phyloP scores from a whole-genome alignment of 2,888 invertebrate species.

The Drosophila ezoana region DNA sequence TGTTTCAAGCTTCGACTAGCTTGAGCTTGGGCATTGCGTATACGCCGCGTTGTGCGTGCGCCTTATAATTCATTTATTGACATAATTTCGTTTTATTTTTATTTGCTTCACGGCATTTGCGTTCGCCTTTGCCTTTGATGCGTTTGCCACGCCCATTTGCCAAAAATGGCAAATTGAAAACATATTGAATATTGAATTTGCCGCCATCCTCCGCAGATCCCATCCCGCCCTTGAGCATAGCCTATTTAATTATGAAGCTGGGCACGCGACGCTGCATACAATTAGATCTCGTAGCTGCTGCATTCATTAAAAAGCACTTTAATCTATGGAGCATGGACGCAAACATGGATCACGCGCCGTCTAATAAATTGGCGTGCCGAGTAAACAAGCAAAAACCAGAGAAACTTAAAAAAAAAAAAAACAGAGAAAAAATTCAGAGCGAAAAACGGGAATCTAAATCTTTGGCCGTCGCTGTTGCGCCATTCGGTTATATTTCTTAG shows the following conservation, averaged over 20 bases:
- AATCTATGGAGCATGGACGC: constrained; percentile 48
- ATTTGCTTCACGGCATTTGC: constrained; percentile 66
- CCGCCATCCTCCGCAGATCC: background rate
- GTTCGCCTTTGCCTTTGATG: constrained; percentile 66
- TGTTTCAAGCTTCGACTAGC: constrained; percentile 51
- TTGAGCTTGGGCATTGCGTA: constrained; percentile 59
- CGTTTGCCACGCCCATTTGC: constrained; percentile 22
- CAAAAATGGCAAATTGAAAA: constrained; percentile 68
- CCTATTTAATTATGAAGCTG: constrained; percentile 58
- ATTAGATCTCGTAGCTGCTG: constrained; percentile 52
- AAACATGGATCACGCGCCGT: constrained; percentile 69
- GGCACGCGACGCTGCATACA: constrained; percentile 60
- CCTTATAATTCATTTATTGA: constrained; percentile 81
- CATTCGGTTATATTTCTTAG: constrained; percentile 56
- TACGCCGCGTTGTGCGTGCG: constrained; percentile 55
- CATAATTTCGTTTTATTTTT: constrained; percentile 79
- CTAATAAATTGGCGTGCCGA: constrained; percentile 69
- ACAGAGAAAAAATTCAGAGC: background rate
- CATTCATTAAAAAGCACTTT: constrained; percentile 76
- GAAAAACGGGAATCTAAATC: constrained; percentile 41
- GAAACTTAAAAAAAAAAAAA: constrained; percentile 42
- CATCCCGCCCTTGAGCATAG: background rate
- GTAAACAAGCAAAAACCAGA: constrained; percentile 26
- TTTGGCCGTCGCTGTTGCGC: constrained; percentile 46
- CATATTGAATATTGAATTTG: constrained; percentile 74